Evolutionary conservation across 2,113 vertebrate genomes (phyloP).

Genomic region (Sebastes schlegelii): DNA sequence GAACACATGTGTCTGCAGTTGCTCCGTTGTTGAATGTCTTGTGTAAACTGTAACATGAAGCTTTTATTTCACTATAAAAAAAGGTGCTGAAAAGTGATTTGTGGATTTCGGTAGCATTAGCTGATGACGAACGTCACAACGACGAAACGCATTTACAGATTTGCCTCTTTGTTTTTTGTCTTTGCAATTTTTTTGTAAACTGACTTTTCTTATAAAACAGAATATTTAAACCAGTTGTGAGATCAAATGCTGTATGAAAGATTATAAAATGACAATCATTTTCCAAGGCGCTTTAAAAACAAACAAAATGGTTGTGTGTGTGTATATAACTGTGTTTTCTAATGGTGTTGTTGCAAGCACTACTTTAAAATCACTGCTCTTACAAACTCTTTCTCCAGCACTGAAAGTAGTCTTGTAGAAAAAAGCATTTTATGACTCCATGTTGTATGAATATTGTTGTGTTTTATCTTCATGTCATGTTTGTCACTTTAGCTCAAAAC

Average conservation of each 20-base stretch:
- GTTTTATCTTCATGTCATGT: slow-evolving; percentile 50
- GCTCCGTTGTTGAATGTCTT: slow-evolving; percentile 69
- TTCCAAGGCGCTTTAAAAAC: slow-evolving; percentile 34
- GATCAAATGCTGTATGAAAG: slow-evolving; percentile 51
- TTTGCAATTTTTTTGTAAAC: slow-evolving; percentile 31
- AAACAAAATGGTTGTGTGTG: slow-evolving; percentile 38
- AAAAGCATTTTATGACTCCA: slow-evolving; percentile 59
- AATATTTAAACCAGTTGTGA: slow-evolving; percentile 53
- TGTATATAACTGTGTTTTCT: slow-evolving; percentile 54
- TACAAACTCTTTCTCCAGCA: slow-evolving; percentile 62
- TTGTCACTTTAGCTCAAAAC: slow-evolving; percentile 64
- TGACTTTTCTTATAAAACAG: slow-evolving; percentile 52
- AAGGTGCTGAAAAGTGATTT: slow-evolving; percentile 57
- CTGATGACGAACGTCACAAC: slow-evolving; percentile 6
- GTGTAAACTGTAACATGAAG: slow-evolving; percentile 47
- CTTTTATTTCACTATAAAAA: slow-evolving; percentile 44
- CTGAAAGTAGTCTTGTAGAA: slow-evolving; percentile 61
- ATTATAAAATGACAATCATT: slow-evolving; percentile 45
- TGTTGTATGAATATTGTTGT: slow-evolving; percentile 58
- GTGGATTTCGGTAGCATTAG: slow-evolving; percentile 13
- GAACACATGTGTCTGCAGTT: slow-evolving; percentile 44
- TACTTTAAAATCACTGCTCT: slow-evolving; percentile 67
- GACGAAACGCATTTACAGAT: slow-evolving; percentile 59
- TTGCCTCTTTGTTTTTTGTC: slow-evolving; percentile 30
- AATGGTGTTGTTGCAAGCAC: slow-evolving; percentile 62